These are phyloP conservation scores for Tipula helvola DNA, from an alignment of 2,888 invertebrate species.

Conservation along the genomic window DNA sequence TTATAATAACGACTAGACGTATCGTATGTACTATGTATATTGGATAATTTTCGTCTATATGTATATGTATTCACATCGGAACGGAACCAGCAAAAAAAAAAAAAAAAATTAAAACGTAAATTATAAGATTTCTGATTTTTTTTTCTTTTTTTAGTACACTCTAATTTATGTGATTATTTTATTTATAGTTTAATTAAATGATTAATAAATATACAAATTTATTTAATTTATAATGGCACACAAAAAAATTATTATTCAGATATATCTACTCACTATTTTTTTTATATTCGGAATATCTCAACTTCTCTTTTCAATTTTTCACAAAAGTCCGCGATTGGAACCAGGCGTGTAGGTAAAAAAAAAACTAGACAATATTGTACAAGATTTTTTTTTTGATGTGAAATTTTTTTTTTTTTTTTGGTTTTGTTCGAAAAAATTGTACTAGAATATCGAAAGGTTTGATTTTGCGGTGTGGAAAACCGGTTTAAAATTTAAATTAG, in stretches of 20 bases:
- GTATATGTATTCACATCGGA: too few species aligned
- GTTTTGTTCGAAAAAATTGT: neutral
- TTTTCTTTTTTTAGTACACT: neutral
- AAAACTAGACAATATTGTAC: neutral
- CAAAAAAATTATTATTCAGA: neutral
- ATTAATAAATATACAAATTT: neutral
- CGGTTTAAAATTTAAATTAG: neutral
- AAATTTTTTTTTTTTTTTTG: neutral
- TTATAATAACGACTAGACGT: neutral
- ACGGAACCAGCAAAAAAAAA: neutral
- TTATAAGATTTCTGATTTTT: neutral
- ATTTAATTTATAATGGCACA: neutral
- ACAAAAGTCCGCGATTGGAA: conserved; percentile 13
- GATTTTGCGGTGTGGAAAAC: neutral
- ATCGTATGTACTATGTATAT: neutral
- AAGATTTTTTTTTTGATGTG: neutral
- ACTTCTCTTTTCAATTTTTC: conserved; percentile 12
- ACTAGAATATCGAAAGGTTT: neutral
- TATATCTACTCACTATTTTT: conserved; percentile 21
- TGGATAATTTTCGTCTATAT: too few species aligned
- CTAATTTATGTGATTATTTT: neutral
- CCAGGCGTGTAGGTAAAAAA: conserved; percentile 12
- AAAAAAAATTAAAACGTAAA: neutral
- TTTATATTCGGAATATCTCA: conserved; percentile 13
- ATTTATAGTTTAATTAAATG: neutral